Percentiles rank a stretch among this genome's conserved stretches.
These are phyloP conservation scores for Columba janthina DNA, from an alignment of 2,113 vertebrate species.

Conservation along the genomic window DNA sequence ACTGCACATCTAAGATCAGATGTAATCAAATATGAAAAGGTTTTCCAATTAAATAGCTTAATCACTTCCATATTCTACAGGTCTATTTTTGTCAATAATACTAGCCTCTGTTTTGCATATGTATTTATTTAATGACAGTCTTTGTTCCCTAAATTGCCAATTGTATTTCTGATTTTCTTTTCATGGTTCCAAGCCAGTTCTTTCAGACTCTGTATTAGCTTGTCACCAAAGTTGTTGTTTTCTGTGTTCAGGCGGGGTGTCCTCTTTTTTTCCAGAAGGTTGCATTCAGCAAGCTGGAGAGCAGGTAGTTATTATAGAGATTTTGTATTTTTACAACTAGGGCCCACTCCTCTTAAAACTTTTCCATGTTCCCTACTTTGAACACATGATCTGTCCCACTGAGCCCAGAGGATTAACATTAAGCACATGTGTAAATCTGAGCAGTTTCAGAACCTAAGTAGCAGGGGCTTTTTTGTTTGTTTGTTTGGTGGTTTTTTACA, in stretches of 20 bases:
- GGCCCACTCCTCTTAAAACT: background rate
- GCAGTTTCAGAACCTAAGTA: background rate
- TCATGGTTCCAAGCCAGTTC: background rate
- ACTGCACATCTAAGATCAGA: background rate
- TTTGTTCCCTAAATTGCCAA: slow-evolving; percentile 23
- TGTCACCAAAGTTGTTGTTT: background rate
- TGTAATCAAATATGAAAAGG: background rate
- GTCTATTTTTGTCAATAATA: slow-evolving; percentile 34
- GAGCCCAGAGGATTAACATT: background rate
- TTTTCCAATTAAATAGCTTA: slow-evolving; percentile 27
- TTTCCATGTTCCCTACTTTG: background rate
- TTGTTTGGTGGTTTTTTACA: background rate
- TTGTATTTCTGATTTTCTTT: slow-evolving; percentile 51
- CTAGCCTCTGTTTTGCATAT: slow-evolving; percentile 9
- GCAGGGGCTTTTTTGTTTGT: background rate
- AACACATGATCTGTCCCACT: background rate
- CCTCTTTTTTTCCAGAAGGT: background rate
- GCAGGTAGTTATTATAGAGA: background rate
- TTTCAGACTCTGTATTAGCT: background rate
- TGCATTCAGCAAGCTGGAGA: background rate
- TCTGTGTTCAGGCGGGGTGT: background rate
- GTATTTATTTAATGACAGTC: slow-evolving; percentile 44
- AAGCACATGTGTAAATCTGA: background rate
- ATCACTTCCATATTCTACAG: background rate
- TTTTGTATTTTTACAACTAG: background rate